Evolutionary conservation across 2,797 vertebrate genomes (phyloP).

Genomic region (Cyclura pinguis): DNA sequence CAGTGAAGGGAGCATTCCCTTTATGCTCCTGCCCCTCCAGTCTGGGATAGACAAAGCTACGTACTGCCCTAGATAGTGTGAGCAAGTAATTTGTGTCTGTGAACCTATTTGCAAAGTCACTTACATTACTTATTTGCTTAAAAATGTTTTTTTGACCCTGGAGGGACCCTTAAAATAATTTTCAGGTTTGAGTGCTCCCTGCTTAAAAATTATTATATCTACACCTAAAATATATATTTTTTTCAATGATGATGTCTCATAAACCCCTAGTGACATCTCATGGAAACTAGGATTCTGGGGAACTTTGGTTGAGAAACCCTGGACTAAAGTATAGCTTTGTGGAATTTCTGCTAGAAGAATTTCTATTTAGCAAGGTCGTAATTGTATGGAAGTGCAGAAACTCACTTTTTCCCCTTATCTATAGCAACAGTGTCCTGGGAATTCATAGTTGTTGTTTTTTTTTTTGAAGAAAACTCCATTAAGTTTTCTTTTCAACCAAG

Average conservation of each 20-base stretch:
- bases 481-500: constrained; percentile 20
- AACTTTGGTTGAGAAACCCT: background rate
- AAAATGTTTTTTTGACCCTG: too few species aligned
- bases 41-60: background rate
- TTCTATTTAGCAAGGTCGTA: background rate
- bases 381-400: background rate
- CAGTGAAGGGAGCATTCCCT: background rate
- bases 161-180: too few species aligned
- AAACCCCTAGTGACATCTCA: too few species aligned
- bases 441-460: background rate
- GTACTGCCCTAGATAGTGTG: background rate
- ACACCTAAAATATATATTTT: too few species aligned
- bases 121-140: background rate
- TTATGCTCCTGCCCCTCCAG: background rate
- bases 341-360: background rate
- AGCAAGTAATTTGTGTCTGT: background rate
- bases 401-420: background rate
- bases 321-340: background rate
- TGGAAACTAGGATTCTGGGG: background rate
- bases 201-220: too few species aligned
- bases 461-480: background rate
- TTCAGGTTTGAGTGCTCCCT: too few species aligned
- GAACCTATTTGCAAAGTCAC: background rate
- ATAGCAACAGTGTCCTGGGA: background rate
- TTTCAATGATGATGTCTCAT: too few species aligned